Evolutionary conservation across 2,888 invertebrate genomes (phyloP), one percentile per base, ranked within the genome.

Genomic region (Podotricha telesiphe): DNA sequence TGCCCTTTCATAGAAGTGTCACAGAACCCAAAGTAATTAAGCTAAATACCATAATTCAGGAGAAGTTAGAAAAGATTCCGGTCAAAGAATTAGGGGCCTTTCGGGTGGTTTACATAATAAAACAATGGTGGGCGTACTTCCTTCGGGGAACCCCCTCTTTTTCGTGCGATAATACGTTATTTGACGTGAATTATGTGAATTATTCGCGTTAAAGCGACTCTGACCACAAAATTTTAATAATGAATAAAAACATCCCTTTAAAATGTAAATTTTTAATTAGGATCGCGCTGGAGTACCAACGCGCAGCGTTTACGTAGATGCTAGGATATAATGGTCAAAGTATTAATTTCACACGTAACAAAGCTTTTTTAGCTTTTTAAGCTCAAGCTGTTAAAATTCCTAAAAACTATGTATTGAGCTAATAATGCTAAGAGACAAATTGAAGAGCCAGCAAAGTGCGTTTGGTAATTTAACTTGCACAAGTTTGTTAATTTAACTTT

Each of bases 231-330:
- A 91, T 89, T 90, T 91, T 91, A 89, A 91, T 91, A 91, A 89
- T 90, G 82, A 88, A 91, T 89, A 87, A 85, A 90, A 87, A 86
- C 86, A 86, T 84, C 86, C 89, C 90, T 88, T 87, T 87, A 86
- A 86, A 89, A 90, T 89, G 89, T 89, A 86, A 89, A 92, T 91
- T 90, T 92, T 89, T 91, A 89, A 92, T 91, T 86, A 89, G 84
- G 80, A 82, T 78, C 71, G 77, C 79, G 79, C 70, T 75, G 74
- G 71, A 73, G 75, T 69, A 67, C 63, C 65, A 66, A 22, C 62
- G 68, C 66, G 62, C 74, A 61, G 64, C 66, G 70, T 66, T 71
- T 67, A 62, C 59, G 62, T 62, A 68, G 63, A 69, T 67, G 67
- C 63, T 47, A 70, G 28, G 61, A 66, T 70, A 63, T 68, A 59